Percentiles rank a stretch among this genome's conserved stretches.
Evolutionary conservation across 2,113 vertebrate species (phyloP).

Genomic region (Onychostoma macrolepis): DNA sequence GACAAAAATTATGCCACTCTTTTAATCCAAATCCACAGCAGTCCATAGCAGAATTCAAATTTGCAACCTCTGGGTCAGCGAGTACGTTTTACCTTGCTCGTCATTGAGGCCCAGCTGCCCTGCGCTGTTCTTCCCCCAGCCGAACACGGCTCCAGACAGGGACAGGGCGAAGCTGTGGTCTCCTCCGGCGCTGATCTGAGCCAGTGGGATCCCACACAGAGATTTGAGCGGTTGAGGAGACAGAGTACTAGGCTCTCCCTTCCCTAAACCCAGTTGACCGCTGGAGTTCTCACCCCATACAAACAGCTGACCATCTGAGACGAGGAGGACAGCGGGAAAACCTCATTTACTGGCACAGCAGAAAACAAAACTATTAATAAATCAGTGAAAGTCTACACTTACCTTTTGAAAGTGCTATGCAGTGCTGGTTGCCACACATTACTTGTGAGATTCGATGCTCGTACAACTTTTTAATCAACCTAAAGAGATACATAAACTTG

Average conservation of each 20-base stretch:
- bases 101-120: slow-evolving; percentile 93
- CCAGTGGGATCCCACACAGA: slow-evolving; percentile 83
- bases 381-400: slow-evolving; percentile 47
- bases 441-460: slow-evolving; percentile 93
- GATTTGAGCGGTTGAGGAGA: slow-evolving; percentile 79
- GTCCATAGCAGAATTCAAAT: background rate
- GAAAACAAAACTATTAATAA: background rate
- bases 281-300: slow-evolving; percentile 85
- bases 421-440: slow-evolving; percentile 96
- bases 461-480: slow-evolving; percentile 92
- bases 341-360: background rate
- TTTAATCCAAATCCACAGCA: too few species aligned
- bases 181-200: slow-evolving; percentile 86
- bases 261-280: slow-evolving; percentile 87
- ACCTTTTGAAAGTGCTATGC: slow-evolving; percentile 96
- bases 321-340: background rate
- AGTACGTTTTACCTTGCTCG: slow-evolving; percentile 73
- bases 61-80: background rate
- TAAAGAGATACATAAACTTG: slow-evolving; percentile 62
- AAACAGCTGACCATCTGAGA: slow-evolving; percentile 85
- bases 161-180: slow-evolving; percentile 86
- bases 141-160: slow-evolving; percentile 87
- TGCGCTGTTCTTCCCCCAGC: slow-evolving; percentile 89
- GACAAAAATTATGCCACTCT: background rate
- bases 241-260: slow-evolving; percentile 55